Conservation (phyloP, 2,797 vertebrate genomes). For the Smutsia temminckii region DNA sequence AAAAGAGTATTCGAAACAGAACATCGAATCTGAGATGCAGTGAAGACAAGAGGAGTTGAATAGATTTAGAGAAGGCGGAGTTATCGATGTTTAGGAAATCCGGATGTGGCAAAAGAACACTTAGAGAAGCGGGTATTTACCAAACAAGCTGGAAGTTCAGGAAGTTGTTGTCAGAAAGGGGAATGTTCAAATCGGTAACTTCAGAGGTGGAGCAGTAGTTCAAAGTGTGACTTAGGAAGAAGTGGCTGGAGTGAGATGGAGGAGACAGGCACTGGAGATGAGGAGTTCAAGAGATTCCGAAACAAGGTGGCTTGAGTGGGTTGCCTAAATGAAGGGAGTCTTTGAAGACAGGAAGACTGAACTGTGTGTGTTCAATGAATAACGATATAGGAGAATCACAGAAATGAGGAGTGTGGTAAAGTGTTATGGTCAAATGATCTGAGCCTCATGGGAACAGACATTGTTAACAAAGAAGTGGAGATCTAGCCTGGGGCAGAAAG, state of each 20-base stretch:
- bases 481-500: neutral
- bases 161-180: neutral
- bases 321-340: neutral
- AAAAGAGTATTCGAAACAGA: neutral
- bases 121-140: neutral
- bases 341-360: neutral
- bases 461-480: neutral
- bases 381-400: neutral
- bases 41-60: conserved; percentile 34
- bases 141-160: conserved; percentile 1
- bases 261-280: neutral
- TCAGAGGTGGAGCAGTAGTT: neutral
- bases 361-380: neutral
- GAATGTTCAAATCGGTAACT: conserved; percentile 25
- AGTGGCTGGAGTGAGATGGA: neutral
- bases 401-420: neutral
- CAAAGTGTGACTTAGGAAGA: conserved; percentile 15
- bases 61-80: neutral
- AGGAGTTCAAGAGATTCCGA: neutral
- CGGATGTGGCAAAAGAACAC: neutral
- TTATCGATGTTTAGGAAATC: neutral
- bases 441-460: neutral
- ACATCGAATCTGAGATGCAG: neutral
- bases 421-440: neutral
- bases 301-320: neutral